phyloP scores from a whole-genome alignment of 2,113 vertebrate genomes.

The Lamprotornis superbus region DNA sequence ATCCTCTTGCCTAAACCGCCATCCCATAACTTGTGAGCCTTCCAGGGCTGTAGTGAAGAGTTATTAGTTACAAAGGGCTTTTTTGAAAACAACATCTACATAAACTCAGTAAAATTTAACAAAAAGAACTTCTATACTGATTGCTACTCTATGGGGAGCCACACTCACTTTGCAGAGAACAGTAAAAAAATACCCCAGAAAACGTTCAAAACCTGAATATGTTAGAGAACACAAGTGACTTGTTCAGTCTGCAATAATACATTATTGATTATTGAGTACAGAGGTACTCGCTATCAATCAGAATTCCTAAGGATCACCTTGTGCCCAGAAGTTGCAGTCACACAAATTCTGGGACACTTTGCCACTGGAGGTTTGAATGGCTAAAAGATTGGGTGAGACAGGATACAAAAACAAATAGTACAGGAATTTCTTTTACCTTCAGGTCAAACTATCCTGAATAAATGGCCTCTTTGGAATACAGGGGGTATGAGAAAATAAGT shows the following conservation, averaged over 20 bases:
- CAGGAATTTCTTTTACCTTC: neutral
- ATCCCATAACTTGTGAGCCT: neutral
- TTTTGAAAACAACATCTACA: slow-evolving; percentile 13
- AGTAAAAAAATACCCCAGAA: neutral
- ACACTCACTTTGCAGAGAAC: neutral
- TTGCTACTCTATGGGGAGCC: neutral
- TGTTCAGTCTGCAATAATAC: neutral
- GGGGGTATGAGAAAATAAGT: neutral
- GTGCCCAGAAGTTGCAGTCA: neutral
- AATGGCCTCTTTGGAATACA: neutral
- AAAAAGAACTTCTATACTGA: neutral
- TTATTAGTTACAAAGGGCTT: slow-evolving; percentile 30
- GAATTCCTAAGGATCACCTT: neutral
- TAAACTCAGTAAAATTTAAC: neutral
- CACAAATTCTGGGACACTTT: neutral
- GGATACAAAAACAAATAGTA: neutral
- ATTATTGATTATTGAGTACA: too few species aligned
- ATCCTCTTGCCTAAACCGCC: neutral
- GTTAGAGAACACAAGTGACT: neutral
- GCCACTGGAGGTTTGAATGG: neutral
- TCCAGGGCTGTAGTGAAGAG: neutral
- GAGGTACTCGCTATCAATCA: neutral
- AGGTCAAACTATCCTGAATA: neutral
- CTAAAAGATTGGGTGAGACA: neutral
- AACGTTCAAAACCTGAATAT: neutral